Conservation (phyloP, 2,888 invertebrate genomes). For the Abrostola tripartita region DNA sequence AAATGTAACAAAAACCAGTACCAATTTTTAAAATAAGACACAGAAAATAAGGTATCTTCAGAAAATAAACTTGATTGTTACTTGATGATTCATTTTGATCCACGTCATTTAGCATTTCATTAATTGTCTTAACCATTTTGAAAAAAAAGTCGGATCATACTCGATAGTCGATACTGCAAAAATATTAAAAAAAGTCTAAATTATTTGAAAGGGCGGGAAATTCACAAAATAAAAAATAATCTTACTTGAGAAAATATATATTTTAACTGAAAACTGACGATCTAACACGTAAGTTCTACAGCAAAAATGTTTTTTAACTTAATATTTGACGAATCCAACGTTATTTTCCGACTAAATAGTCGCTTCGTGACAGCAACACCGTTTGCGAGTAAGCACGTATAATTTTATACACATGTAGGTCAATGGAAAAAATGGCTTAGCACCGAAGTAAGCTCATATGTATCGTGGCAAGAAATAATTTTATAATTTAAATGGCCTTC, state of each 20-base stretch:
- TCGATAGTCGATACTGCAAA: constrained; percentile 31
- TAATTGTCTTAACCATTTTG: too few species aligned
- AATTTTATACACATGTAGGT: constrained; percentile 87
- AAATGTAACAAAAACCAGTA: not conserved
- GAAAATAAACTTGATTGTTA: too few species aligned
- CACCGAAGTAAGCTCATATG: constrained; percentile 82
- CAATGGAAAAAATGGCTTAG: constrained; percentile 88
- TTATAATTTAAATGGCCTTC: constrained; percentile 88
- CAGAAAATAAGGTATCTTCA: too few species aligned
- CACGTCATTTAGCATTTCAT: too few species aligned
- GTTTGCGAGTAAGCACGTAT: constrained; percentile 78
- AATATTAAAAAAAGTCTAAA: constrained; percentile 55
- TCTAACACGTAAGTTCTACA: constrained; percentile 59
- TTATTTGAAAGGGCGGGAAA: constrained; percentile 70
- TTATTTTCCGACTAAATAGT: constrained; percentile 47
- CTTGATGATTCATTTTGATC: too few species aligned
- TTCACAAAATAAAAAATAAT: constrained; percentile 56
- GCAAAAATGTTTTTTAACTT: constrained; percentile 20
- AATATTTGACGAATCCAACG: constrained; percentile 18
- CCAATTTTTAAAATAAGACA: too few species aligned
- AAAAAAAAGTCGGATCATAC: too few species aligned
- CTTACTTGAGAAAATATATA: constrained; percentile 24
- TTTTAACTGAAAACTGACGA: constrained; percentile 39
- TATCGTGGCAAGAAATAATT: constrained; percentile 87
- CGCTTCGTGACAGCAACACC: constrained; percentile 79